Evolutionary conservation across 2,797 vertebrate genomes (phyloP).

Genomic region (Chelmon rostratus): DNA sequence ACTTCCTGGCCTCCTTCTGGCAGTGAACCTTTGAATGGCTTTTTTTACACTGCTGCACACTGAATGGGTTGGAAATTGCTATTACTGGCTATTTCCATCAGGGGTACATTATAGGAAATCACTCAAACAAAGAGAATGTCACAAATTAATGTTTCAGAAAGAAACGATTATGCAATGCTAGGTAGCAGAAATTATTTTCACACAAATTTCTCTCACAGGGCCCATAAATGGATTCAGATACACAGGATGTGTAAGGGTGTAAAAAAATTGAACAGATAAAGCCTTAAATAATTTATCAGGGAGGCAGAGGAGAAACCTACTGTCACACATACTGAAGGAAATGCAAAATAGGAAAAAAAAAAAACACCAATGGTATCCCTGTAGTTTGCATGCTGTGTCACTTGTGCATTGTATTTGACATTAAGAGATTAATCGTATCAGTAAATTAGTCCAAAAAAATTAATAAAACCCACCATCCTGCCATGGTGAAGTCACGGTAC

Average conservation of each 20-base stretch:
- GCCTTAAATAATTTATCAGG: slow-evolving; percentile 24
- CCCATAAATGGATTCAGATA: slow-evolving; percentile 26
- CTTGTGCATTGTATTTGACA: neutral
- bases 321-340: neutral
- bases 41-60: neutral
- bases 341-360: neutral
- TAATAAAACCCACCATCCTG: slow-evolving; percentile 91
- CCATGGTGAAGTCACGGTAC: slow-evolving; percentile 98
- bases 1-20: slow-evolving; percentile 6
- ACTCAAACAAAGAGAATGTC: slow-evolving; percentile 8
- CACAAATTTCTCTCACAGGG: neutral
- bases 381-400: neutral
- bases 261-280: slow-evolving; percentile 19
- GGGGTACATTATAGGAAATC: neutral
- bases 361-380: neutral
- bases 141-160: slow-evolving; percentile 7
- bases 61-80: slow-evolving; percentile 1
- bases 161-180: slow-evolving; percentile 6
- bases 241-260: slow-evolving; percentile 11
- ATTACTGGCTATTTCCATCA: slow-evolving; percentile 10
- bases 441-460: neutral
- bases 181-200: slow-evolving; percentile 11
- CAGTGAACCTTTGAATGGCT: slow-evolving; percentile 13
- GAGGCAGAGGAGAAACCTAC: slow-evolving; percentile 9
- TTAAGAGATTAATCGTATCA: slow-evolving; percentile 10